Conservation (phyloP, 2,888 invertebrate species). For the Phortica magna region DNA sequence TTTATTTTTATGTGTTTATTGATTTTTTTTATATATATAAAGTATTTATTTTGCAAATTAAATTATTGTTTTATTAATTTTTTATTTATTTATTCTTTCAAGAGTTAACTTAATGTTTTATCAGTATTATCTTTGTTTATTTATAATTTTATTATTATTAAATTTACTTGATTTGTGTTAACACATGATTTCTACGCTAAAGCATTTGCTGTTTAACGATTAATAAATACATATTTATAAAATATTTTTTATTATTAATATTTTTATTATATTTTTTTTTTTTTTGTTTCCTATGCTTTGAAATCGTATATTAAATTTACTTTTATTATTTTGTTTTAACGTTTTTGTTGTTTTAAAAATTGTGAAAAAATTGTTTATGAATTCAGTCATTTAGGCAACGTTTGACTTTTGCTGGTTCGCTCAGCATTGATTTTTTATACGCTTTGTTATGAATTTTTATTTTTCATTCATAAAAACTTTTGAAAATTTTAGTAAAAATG, state of each 20-base stretch:
- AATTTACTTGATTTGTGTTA: constrained; percentile 38
- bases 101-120: background rate
- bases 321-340: constrained; percentile 36
- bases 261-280: constrained; percentile 7
- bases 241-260: constrained; percentile 19
- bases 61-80: background rate
- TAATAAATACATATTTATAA: constrained; percentile 33
- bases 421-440: constrained; percentile 68
- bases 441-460: constrained; percentile 2
- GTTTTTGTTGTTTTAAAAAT: constrained; percentile 40
- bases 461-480: constrained; percentile 2
- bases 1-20: constrained; percentile 9
- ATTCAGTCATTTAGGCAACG: constrained; percentile 71
- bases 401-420: constrained; percentile 62
- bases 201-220: constrained; percentile 16
- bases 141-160: constrained; percentile 47
- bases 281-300: constrained; percentile 5
- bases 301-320: constrained; percentile 7
- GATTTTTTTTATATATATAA: background rate
- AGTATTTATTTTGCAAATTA: background rate
- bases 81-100: constrained; percentile 8
- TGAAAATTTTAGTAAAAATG: background rate
- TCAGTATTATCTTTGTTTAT: constrained; percentile 50
- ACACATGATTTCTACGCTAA: constrained; percentile 24
- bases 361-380: constrained; percentile 52